Conservation (phyloP, 2,113 vertebrate genomes). For the Catharus fuscescens region DNA sequence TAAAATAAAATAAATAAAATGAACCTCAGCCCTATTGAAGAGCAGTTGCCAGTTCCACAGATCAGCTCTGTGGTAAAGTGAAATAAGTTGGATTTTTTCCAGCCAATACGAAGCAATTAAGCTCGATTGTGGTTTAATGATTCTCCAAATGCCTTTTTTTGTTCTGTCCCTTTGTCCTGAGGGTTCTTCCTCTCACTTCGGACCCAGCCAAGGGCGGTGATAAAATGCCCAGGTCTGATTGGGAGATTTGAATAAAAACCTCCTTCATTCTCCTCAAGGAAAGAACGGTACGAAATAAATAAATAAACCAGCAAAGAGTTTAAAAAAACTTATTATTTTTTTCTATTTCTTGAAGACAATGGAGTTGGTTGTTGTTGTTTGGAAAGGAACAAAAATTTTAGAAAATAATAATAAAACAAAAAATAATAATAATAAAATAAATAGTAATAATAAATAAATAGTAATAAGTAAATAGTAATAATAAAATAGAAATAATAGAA, state of each 20-base stretch:
- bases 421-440: too few species aligned
- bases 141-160: constrained; percentile 46
- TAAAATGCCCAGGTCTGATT: neutral
- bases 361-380: neutral
- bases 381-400: too few species aligned
- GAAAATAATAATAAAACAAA: too few species aligned
- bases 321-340: neutral
- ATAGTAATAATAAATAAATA: too few species aligned
- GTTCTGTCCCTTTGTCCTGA: constrained; percentile 34
- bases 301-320: neutral
- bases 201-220: neutral
- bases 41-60: neutral
- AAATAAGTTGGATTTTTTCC: neutral
- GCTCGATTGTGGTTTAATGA: constrained; percentile 34
- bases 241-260: constrained; percentile 29
- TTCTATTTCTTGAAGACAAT: neutral
- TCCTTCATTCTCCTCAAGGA: neutral
- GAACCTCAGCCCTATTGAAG: neutral
- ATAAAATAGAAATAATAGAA: too few species aligned
- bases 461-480: too few species aligned
- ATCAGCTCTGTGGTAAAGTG: neutral
- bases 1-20: neutral
- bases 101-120: neutral
- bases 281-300: neutral
- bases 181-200: neutral